A percentile compares a stretch with the other conserved stretches of the same genome.
Conservation (phyloP, 2,113 vertebrate genomes). For the Lophotis ruficrista region DNA sequence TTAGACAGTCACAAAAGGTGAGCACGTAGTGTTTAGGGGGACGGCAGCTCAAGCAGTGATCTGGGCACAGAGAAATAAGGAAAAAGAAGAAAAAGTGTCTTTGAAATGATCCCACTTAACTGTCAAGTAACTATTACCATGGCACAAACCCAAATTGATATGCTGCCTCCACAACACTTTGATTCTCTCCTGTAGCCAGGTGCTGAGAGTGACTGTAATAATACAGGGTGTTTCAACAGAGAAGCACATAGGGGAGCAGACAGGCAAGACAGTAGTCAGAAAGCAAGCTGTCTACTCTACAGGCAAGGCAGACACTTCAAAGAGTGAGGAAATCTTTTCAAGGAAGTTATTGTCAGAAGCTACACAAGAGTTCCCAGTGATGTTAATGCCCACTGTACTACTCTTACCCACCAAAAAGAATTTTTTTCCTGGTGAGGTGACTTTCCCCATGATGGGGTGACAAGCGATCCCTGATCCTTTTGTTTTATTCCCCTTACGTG, state of each 20-base stretch:
- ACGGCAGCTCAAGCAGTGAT: conserved; percentile 40
- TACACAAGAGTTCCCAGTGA: not conserved
- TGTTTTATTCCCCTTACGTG: not conserved
- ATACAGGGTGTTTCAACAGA: conserved; percentile 44
- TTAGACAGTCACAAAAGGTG: conserved; percentile 51
- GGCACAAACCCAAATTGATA: conserved; percentile 53
- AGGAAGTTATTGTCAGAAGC: conserved; percentile 21
- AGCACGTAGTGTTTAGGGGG: not conserved
- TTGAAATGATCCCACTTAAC: conserved; percentile 64
- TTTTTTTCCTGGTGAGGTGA: not conserved
- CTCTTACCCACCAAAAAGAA: not conserved
- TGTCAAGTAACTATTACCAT: conserved; percentile 12
- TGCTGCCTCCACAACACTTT: conserved; percentile 55
- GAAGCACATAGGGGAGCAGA: conserved; percentile 30
- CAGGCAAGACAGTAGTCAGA: conserved; percentile 31
- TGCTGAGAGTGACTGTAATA: conserved; percentile 53
- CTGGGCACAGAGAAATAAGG: conserved; percentile 15
- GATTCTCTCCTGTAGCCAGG: conserved; percentile 56
- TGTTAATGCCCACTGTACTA: not conserved
- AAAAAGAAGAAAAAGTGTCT: conserved; percentile 16
- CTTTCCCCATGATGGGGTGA: not conserved
- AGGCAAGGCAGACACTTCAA: conserved; percentile 41
- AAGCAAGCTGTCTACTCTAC: conserved; percentile 26
- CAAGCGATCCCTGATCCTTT: not conserved
- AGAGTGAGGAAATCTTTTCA: conserved; percentile 20